Base-by-base conservation (phyloP, 2,888 invertebrate species). In the Metalampra italica region DNA sequence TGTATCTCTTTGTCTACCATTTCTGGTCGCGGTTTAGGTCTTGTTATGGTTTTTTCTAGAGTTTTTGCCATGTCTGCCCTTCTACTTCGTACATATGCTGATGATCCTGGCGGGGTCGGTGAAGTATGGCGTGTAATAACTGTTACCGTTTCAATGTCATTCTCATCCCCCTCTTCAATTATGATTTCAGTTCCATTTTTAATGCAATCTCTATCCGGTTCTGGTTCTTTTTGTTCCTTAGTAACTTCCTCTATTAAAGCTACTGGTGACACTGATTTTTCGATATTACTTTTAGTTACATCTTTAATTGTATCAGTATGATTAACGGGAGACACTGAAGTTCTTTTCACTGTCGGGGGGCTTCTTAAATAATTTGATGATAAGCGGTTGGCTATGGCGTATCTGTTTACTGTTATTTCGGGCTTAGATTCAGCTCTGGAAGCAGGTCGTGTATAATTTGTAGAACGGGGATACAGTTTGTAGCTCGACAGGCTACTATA, bases 51-150 rank as follows among this genome's bases (percentile, higher is more conserved):
- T 74, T 93, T 94, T 75, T 95, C 93, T 44, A 94, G 86, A 3
- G 93, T 92, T 69, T 94, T 93, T 7, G 94, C 93, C 66, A 94
- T 90, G 59, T 95, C 95, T 0, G 92, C 92, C 69, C 95, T 90
- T 60, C 94, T 91, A 22, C 91, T 91, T 56, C 94, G 87, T 9
- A 93, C 82, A 56, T 92, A 93, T 32, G 86, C 81, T 0, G 91
- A 89, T 0, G 92, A 91, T 0, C 93, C 92, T 0, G 94, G 93
- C 3, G 94, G 93, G 0, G 94, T 94, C 0, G 96, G 96, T 13
- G 96, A 96, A 0, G 96, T 96, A 29, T 93, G 93, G 51, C 96
- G 90, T 0, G 94, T 94, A 3, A 94, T 90, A 45, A 95, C 92
- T 4, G 90, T 90, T 3, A 96, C 74, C 3, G 92, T 83, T 70